Conservation (phyloP, 2,888 invertebrate species). For the Diadegma fenestrale region DNA sequence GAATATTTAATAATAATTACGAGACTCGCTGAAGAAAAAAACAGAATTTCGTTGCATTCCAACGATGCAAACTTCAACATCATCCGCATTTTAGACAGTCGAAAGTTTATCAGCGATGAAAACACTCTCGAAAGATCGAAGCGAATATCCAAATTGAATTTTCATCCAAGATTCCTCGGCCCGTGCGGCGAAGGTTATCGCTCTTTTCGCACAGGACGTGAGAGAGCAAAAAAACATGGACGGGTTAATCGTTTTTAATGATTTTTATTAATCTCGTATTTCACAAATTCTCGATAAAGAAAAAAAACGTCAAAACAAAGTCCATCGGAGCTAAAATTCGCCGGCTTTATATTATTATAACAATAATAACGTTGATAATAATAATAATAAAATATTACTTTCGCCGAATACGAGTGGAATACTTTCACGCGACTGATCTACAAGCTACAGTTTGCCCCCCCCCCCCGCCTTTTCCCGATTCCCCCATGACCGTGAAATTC, state of each 20-base stretch:
- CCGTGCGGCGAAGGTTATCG: background rate
- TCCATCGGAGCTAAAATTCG: background rate
- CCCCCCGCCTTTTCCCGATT: background rate
- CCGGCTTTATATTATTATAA: background rate
- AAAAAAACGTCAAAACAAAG: constrained; percentile 11
- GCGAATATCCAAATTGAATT: background rate
- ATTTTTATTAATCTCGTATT: constrained; percentile 16
- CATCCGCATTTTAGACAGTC: background rate
- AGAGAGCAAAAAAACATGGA: constrained; percentile 11
- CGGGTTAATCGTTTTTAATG: constrained; percentile 6
- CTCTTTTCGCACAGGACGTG: constrained; percentile 49
- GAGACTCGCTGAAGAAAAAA: no score
- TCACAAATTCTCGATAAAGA: constrained; percentile 4
- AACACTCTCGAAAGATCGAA: background rate
- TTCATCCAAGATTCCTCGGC: background rate
- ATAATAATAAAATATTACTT: constrained; percentile 26
- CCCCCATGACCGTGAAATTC: constrained; percentile 57
- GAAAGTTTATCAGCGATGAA: background rate
- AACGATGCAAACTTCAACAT: no score
- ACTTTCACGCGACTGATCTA: constrained; percentile 38
- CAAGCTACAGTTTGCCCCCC: background rate
- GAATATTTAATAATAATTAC: no score
- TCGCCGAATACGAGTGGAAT: constrained; percentile 1
- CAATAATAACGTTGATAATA: background rate
- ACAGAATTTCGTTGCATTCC: no score